These are phyloP conservation scores for Drosophila virilis DNA, from an alignment of 1,140 invertebrate species.

Conservation along the genomic window DNA sequence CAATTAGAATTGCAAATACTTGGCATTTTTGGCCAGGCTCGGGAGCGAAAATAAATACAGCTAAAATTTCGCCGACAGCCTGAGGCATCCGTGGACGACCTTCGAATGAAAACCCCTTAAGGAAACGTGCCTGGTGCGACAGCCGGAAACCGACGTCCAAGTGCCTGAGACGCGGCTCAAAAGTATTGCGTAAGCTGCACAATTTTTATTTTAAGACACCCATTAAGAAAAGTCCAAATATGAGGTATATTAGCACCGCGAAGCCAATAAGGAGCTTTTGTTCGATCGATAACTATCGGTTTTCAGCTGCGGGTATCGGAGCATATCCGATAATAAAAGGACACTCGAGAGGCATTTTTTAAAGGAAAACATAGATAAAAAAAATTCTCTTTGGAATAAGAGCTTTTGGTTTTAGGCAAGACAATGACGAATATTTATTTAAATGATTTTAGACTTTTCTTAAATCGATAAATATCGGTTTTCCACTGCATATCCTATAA, in stretches of 20 bases:
- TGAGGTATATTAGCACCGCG: not conserved
- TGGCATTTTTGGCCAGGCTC: constrained; percentile 18
- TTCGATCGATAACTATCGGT: too few relatives aligned
- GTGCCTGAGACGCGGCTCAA: constrained; percentile 29
- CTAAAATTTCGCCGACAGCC: constrained; percentile 12
- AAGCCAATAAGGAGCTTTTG: too few relatives aligned
- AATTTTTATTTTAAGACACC: not conserved
- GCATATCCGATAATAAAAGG: too few relatives aligned
- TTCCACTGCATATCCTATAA: too few relatives aligned
- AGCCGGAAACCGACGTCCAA: constrained; percentile 71
- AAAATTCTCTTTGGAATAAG: too few relatives aligned
- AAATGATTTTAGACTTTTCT: too few relatives aligned
- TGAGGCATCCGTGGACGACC: not conserved
- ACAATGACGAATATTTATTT: too few relatives aligned
- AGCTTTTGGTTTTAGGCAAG: too few relatives aligned
- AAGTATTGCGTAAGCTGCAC: constrained; percentile 40
- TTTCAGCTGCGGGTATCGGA: too few relatives aligned
- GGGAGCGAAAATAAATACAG: constrained; percentile 61
- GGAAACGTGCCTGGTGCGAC: constrained; percentile 23
- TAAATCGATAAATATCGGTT: too few relatives aligned
- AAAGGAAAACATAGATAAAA: too few relatives aligned
- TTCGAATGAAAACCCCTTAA: constrained; percentile 14
- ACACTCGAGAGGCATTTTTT: too few relatives aligned
- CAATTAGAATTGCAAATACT: constrained; percentile 78
- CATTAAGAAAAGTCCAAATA: not conserved